Evolutionary conservation across 1,140 invertebrate species (phyloP).

Genomic region (Tetramorium simillimum): DNA sequence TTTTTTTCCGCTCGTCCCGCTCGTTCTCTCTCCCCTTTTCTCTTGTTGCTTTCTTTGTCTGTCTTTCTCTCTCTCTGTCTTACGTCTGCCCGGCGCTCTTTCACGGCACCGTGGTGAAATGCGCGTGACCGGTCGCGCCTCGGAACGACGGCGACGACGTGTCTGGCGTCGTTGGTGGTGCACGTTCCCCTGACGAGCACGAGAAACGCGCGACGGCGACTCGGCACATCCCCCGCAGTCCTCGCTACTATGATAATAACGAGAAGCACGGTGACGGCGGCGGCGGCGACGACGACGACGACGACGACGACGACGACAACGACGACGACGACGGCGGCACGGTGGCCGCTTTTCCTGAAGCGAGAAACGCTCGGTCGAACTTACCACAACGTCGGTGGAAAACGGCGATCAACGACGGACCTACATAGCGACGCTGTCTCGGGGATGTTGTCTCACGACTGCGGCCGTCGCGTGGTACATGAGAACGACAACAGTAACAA

Average conservation of each 20-base stretch:
- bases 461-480: constrained; percentile 32
- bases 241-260: constrained; percentile 74
- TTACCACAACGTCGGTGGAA: constrained; percentile 43
- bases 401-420: constrained; percentile 57
- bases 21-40: constrained; percentile 8
- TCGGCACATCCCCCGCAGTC: constrained; percentile 67
- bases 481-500: constrained; percentile 42
- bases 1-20: not conserved
- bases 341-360: constrained; percentile 69
- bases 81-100: constrained; percentile 11
- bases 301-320: constrained; percentile 69
- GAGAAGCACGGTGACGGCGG: constrained; percentile 67
- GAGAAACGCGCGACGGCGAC: constrained; percentile 63
- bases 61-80: constrained; percentile 25
- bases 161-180: constrained; percentile 65
- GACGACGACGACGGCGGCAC: constrained; percentile 65
- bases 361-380: constrained; percentile 68
- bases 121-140: constrained; percentile 70
- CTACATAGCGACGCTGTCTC: constrained; percentile 28
- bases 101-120: constrained; percentile 64
- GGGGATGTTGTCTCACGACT: constrained; percentile 63
- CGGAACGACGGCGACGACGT: constrained; percentile 67
- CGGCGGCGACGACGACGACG: constrained; percentile 69
- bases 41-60: not conserved
- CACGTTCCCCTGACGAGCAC: constrained; percentile 73